These are phyloP conservation scores for Leptinotarsa rubiginosa DNA, from an alignment of 2,888 invertebrate genomes.

Conservation along the genomic window DNA sequence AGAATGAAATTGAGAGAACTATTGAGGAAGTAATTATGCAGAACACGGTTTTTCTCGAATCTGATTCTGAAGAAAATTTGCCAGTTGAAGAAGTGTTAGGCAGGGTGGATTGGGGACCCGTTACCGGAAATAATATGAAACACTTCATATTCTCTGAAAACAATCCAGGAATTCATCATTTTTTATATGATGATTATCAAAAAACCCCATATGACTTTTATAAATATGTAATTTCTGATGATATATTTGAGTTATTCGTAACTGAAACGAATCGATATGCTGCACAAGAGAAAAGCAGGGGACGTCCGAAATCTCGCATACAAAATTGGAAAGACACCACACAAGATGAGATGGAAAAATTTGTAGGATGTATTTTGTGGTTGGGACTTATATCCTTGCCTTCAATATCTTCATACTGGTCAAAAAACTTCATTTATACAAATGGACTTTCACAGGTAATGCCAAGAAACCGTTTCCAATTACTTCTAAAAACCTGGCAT, in stretches of 20 bases:
- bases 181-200: not conserved
- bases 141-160: not conserved
- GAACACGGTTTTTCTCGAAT: not conserved
- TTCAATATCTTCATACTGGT: constrained; percentile 39
- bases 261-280: no score
- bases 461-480: constrained; percentile 35
- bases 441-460: constrained; percentile 29
- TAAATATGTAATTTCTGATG: constrained; percentile 19
- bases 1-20: not conserved
- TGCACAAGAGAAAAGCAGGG: constrained; percentile 22
- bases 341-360: constrained; percentile 37
- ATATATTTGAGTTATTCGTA: constrained; percentile 20
- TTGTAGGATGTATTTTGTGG: constrained; percentile 39
- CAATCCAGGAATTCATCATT: not conserved
- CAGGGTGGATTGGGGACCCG: not conserved
- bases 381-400: constrained; percentile 35
- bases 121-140: not conserved
- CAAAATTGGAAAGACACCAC: constrained; percentile 34
- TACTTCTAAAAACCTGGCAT: constrained; percentile 35
- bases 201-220: constrained; percentile 29
- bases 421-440: constrained; percentile 31
- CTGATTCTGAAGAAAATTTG: not conserved
- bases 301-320: constrained; percentile 19
- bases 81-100: not conserved
- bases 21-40: not conserved